Evolutionary conservation across 2,888 invertebrate genomes (phyloP), one percentile per base, ranked within the genome.

Genomic region (Volucella inflata): DNA sequence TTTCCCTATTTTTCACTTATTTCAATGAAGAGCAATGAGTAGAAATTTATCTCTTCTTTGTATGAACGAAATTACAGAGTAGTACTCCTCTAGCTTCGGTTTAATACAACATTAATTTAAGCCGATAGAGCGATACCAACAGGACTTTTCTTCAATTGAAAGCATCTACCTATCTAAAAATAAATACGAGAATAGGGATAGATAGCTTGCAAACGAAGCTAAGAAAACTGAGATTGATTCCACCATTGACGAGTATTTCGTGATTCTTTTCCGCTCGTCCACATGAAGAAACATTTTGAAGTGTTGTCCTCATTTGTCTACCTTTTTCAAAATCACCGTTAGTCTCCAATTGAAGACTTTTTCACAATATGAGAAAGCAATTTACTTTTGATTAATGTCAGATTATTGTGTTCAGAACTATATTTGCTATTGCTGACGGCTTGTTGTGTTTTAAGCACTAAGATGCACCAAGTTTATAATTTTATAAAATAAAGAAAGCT

Each of bases 21-120:
- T 79, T 84, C 74, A 84, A 84, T 79, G 79, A 64, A 79, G 74
- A 84, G 83, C 79, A 74, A 84, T 84, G 70, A 84, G 83, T 70
- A 70, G 70, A 84, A 79, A 79, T 84, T 70, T 84, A 79, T 84
- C 79, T 84, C 74, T 21, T 10, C 50, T 44, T 48, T 67, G 44
- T 72, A 53, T 30, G 36, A 44, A 48, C 60, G 53, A 44, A 44
- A 53, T 60, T 51, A 59, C 50, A 80, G 59, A 38, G 40, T n/a
- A 55, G 59, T 57, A 64, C 72, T 57, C 40, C 51, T 64, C 53
- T 12, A 57, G 68, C 59, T 65, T 84, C 75, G 75, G 84, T 84
- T 84, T 84, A 75, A 79, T 84, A 75, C 83, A 84, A 79, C 83
- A 84, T 84, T 84, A 84, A 84, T 84, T 84, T 84, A 84, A 84